A percentile compares a stretch with the other conserved stretches of the same genome.
Conservation (phyloP, 2,113 vertebrate genomes). For the Ciconia maguari region DNA sequence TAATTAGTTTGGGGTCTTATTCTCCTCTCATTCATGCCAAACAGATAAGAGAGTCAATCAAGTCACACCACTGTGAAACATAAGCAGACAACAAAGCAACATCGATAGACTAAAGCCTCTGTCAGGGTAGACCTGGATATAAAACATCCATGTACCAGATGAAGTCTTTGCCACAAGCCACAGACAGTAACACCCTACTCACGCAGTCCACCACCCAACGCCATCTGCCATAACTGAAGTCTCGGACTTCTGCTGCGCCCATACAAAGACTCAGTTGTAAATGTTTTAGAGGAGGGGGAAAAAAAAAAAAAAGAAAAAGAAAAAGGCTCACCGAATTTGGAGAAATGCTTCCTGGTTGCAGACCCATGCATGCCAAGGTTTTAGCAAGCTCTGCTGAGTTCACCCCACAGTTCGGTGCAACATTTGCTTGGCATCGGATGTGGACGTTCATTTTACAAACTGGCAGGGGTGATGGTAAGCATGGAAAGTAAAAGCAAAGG, state of each 20-base stretch:
- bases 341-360: constrained; percentile 86
- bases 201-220: not conserved
- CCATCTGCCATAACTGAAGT: not conserved
- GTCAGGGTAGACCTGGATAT: not conserved
- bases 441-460: constrained; percentile 98
- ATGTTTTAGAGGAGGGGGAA: not conserved
- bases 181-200: not conserved
- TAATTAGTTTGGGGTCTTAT: not conserved
- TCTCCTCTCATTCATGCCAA: not conserved
- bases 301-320: not conserved
- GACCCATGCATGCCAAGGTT: constrained; percentile 91
- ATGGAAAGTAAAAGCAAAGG: constrained; percentile 5
- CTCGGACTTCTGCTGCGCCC: not conserved
- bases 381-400: constrained; percentile 92
- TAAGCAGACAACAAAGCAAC: not conserved
- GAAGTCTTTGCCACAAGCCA: not conserved
- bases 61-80: not conserved
- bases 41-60: not conserved
- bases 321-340: constrained; percentile 75
- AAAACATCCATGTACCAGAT: not conserved
- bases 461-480: constrained; percentile 9
- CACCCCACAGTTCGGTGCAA: constrained; percentile 94
- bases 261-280: not conserved
- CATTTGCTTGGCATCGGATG: constrained; percentile 91
- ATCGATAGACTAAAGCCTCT: not conserved